These are phyloP conservation scores for Pluvianellus socialis DNA, from an alignment of 2,113 vertebrate species.

Conservation along the genomic window DNA sequence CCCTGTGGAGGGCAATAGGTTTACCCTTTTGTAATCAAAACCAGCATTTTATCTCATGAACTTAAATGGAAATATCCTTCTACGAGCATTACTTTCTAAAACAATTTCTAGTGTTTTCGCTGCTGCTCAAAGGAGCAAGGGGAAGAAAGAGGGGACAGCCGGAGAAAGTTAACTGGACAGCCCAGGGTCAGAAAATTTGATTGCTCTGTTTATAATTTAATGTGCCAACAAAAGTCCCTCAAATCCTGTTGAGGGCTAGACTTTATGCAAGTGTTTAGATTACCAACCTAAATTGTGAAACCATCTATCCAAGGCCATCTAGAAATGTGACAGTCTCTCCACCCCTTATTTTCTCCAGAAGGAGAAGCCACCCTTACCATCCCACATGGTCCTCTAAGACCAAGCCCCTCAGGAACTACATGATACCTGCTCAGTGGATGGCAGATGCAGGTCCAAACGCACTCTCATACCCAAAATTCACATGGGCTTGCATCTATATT, in stretches of 20 bases:
- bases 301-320: background rate
- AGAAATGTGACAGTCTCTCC: background rate
- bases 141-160: background rate
- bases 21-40: slow-evolving; percentile 60
- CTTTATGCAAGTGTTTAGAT: background rate
- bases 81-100: background rate
- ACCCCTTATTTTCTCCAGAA: background rate
- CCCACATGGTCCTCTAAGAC: background rate
- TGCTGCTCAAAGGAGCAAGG: background rate
- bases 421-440: background rate
- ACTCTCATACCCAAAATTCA: background rate
- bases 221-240: background rate
- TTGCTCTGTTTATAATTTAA: rapidly evolving
- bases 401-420: background rate
- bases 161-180: background rate
- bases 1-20: slow-evolving; percentile 30
- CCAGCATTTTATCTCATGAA: slow-evolving; percentile 53
- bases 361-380: background rate
- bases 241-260: background rate
- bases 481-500: rapidly evolving
- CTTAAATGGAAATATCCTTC: slow-evolving; percentile 35
- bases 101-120: background rate
- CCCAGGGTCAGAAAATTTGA: background rate
- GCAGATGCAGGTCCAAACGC: rapidly evolving
- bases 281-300: background rate